These are phyloP conservation scores for Willisornis vidua DNA, from an alignment of 2,113 vertebrate genomes.

Conservation along the genomic window DNA sequence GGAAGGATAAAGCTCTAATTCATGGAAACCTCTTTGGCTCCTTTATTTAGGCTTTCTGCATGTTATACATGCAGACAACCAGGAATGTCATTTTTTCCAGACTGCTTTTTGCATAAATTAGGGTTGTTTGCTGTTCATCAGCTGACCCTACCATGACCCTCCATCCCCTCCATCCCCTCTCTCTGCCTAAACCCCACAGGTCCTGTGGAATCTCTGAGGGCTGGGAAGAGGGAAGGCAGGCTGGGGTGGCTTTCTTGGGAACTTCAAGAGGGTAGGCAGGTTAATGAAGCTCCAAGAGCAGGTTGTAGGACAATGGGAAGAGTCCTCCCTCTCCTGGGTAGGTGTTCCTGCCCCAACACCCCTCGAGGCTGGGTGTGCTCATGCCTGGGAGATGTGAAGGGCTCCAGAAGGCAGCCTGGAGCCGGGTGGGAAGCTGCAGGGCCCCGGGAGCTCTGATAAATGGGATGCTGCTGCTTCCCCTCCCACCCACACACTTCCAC, in stretches of 20 bases:
- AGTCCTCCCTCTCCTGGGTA: neutral
- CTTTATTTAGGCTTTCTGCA: constrained; percentile 63
- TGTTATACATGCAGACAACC: constrained; percentile 60
- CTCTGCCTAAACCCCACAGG: neutral
- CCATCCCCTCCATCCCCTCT: neutral
- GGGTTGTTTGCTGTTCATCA: constrained; percentile 60
- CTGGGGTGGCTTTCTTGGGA: neutral
- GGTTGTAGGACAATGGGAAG: fast-evolving
- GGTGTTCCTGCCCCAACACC: neutral
- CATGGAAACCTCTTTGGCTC: constrained; percentile 61
- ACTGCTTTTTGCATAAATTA: constrained; percentile 65
- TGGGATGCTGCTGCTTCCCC: constrained; percentile 74
- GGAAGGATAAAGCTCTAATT: constrained; percentile 75
- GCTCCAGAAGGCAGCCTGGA: neutral
- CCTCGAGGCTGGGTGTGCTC: fast-evolving
- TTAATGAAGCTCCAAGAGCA: neutral
- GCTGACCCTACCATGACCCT: neutral
- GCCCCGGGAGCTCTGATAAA: constrained; percentile 19
- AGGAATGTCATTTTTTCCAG: constrained; percentile 64
- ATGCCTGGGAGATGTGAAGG: neutral
- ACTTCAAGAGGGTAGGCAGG: neutral
- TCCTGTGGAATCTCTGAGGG: fast-evolving
- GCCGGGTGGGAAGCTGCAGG: neutral
- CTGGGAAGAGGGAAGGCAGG: neutral
- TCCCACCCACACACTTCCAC: constrained; percentile 76